Evolutionary conservation across 2,797 vertebrate species (phyloP).

Genomic region (Nothura maculosa): DNA sequence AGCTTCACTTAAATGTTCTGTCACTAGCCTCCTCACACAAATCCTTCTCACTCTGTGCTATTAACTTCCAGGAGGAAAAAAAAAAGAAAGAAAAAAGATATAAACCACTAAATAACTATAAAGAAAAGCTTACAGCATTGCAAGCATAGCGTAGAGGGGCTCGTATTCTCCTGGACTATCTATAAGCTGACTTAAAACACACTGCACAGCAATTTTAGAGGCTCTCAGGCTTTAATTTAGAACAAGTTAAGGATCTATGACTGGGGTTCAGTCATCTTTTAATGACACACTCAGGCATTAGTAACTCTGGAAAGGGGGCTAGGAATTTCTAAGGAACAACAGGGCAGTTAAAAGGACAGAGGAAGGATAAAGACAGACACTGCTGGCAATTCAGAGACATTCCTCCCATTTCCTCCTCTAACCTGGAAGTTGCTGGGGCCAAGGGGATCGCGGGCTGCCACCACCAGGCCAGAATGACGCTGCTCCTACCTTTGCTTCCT

Average conservation of each 20-base stretch:
- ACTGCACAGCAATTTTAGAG: neutral
- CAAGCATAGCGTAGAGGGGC: neutral
- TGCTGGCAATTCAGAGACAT: neutral
- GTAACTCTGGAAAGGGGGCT: neutral
- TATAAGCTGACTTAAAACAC: neutral
- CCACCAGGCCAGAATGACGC: neutral
- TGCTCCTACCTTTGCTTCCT: neutral
- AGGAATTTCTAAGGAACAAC: neutral
- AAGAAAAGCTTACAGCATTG: neutral
- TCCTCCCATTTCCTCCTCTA: neutral
- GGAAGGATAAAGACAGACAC: neutral
- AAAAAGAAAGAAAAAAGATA: neutral
- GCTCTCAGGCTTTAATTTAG: neutral
- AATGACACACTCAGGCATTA: neutral
- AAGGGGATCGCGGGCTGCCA: neutral
- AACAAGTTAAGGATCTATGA: neutral
- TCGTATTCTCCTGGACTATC: neutral
- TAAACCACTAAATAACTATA: neutral
- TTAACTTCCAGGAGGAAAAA: neutral
- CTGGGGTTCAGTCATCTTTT: neutral
- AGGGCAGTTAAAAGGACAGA: neutral
- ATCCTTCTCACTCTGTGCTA: neutral
- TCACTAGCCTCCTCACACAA: neutral
- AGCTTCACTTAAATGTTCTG: constrained; percentile 25
- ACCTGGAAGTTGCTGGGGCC: neutral